phyloP scores from a whole-genome alignment of 2,797 vertebrate species.

The Sebastes umbrosus region DNA sequence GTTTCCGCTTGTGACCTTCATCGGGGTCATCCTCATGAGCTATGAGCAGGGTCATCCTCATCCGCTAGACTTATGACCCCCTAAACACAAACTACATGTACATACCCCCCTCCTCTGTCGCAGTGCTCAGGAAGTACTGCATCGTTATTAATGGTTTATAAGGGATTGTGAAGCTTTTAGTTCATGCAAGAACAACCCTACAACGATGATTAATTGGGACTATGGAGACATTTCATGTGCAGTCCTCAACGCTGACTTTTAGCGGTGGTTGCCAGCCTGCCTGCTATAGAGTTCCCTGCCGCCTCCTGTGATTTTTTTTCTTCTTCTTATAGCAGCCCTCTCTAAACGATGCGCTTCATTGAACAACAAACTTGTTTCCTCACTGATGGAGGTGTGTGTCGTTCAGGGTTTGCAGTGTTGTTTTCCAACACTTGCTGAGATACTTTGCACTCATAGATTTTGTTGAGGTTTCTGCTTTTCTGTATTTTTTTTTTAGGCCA shows the following conservation, averaged over 20 bases:
- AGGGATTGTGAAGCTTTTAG: neutral
- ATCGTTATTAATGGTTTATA: neutral
- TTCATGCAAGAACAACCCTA: neutral
- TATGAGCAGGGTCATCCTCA: too few species aligned
- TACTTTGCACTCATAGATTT: neutral
- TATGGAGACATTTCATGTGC: neutral
- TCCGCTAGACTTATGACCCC: neutral
- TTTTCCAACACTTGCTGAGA: neutral
- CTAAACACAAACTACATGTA: neutral
- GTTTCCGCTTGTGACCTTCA: neutral
- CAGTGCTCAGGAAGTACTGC: neutral
- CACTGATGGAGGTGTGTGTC: conserved; percentile 11
- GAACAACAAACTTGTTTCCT: conserved; percentile 24
- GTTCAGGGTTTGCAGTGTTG: neutral
- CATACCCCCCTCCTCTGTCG: neutral
- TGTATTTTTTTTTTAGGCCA: neutral
- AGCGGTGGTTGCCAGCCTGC: neutral
- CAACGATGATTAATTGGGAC: neutral
- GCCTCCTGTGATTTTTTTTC: neutral
- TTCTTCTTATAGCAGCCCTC: neutral
- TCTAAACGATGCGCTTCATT: neutral
- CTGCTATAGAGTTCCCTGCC: neutral
- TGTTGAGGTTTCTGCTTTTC: neutral
- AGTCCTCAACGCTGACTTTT: neutral
- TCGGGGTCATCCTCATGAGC: neutral